Conservation (phyloP, 1,140 invertebrate species). For the Halictus rubicundus region DNA sequence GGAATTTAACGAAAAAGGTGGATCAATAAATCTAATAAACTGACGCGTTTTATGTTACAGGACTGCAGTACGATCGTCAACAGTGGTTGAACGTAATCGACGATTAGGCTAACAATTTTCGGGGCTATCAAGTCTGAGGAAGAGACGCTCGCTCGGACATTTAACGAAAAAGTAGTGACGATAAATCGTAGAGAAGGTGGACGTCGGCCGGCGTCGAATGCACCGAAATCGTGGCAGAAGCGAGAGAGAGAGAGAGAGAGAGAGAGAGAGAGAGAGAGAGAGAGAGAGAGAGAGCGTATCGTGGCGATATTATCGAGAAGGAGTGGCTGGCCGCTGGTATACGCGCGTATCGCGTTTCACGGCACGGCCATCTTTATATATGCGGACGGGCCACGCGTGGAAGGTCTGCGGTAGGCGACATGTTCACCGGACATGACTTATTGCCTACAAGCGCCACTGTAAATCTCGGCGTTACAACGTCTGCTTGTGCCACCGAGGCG, state of each 20-base stretch:
- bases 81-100: too few relatives aligned
- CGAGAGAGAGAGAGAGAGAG: conserved; percentile 42
- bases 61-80: too few relatives aligned
- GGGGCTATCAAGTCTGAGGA: too few relatives aligned
- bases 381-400: conserved; percentile 63
- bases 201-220: conserved; percentile 11
- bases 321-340: conserved; percentile 65
- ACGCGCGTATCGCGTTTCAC: conserved; percentile 73
- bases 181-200: background rate
- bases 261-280: conserved; percentile 46
- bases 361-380: conserved; percentile 65
- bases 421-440: conserved; percentile 75
- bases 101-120: too few relatives aligned
- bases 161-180: background rate
- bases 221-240: conserved; percentile 51
- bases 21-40: too few relatives aligned
- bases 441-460: conserved; percentile 76
- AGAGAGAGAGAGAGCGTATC: conserved; percentile 60
- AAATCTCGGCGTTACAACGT: conserved; percentile 69
- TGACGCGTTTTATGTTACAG: too few relatives aligned
- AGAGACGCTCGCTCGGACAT: background rate
- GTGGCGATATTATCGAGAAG: conserved; percentile 73
- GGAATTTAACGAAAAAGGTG: too few relatives aligned
- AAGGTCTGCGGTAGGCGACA: conserved; percentile 74
- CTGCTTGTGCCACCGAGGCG: conserved; percentile 52